Percentiles rank a stretch among this genome's conserved stretches.
Evolutionary conservation across 2,797 vertebrate species (phyloP).

Genomic region (Jordanella pulchra): DNA sequence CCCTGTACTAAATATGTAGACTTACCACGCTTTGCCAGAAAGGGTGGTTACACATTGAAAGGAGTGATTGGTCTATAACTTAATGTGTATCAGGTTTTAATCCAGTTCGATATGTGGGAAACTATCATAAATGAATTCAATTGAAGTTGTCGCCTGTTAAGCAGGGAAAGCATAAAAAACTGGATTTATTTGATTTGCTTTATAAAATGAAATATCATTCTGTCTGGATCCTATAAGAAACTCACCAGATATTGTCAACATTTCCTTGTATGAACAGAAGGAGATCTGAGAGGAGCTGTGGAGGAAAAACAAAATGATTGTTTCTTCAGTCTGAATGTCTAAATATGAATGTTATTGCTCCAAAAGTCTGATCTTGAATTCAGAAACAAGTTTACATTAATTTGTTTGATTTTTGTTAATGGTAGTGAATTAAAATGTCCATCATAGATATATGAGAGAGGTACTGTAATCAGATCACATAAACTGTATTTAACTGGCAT

Average conservation of each 20-base stretch:
- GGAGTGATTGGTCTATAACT: conserved; percentile 2
- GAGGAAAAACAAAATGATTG: conserved; percentile 25
- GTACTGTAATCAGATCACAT: conserved; percentile 35
- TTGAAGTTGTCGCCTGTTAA: neutral
- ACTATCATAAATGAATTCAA: neutral
- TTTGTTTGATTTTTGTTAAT: conserved; percentile 13
- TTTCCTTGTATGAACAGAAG: neutral
- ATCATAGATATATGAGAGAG: conserved; percentile 17
- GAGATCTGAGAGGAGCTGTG: neutral
- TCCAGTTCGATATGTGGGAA: conserved; percentile 14
- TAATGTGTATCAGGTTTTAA: neutral
- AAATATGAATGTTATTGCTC: conserved; percentile 28
- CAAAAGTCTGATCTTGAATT: conserved; percentile 11
- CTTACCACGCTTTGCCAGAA: too few species aligned
- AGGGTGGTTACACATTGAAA: neutral
- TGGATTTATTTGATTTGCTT: neutral
- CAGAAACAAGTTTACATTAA: conserved; percentile 34
- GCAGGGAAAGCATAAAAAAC: neutral
- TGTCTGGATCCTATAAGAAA: neutral
- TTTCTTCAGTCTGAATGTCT: conserved; percentile 50
- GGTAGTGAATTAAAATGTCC: conserved; percentile 41
- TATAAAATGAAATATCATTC: neutral
- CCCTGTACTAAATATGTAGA: too few species aligned
- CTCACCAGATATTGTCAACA: neutral
- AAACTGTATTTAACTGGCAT: conserved; percentile 22